Evolutionary conservation across 2,888 invertebrate species (phyloP), one percentile per base, ranked within the genome.

Genomic region (Tromatobia lineatoria): DNA sequence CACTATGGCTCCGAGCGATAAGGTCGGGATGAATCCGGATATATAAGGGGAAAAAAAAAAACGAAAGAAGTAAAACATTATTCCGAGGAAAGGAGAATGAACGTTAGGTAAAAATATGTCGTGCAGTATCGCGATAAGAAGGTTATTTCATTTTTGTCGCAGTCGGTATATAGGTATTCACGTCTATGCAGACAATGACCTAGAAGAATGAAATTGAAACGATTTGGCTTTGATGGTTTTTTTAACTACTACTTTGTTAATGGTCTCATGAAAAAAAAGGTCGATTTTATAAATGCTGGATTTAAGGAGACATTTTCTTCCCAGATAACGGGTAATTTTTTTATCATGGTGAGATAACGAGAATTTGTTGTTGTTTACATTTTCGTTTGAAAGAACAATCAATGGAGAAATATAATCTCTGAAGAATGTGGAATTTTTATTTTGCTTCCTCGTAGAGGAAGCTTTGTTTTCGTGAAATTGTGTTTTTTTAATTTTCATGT

Each of bases 61-160:
- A 29, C n/a, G 47, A 50, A 50, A 50, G 18, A n/a, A 25, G 11
- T 57, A 25, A 13, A 57, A 57, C 13, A 25, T 1, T 57, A 11
- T 23, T 57, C 15, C 57, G 15, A 15, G 15, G 57, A 25, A 23
- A 57, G 11, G 25, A 25, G 54, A 54, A 20, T 54, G 23, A 20
- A 23, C 20, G 54, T 57, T 25, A 4, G 15, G 57, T 15, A 25
- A 57, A 25, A 25, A 57, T 57, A 57, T 57, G 57, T 57, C 25
- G 57, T 25, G 57, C 25, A 15, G 15, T 13, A 57, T 25, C 25
- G 57, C 25, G 57, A 57, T 57, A 57, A 57, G 25, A 57, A 57
- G 25, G 57, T 57, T 25, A 25, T 57, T 25, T 57, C 25, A 15
- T 57, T 57, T 57, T 25, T 57, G 57, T 25, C 57, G 57, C 57